Evolutionary conservation across 2,113 vertebrate genomes (phyloP).

Genomic region (Melanocharis versteri): DNA sequence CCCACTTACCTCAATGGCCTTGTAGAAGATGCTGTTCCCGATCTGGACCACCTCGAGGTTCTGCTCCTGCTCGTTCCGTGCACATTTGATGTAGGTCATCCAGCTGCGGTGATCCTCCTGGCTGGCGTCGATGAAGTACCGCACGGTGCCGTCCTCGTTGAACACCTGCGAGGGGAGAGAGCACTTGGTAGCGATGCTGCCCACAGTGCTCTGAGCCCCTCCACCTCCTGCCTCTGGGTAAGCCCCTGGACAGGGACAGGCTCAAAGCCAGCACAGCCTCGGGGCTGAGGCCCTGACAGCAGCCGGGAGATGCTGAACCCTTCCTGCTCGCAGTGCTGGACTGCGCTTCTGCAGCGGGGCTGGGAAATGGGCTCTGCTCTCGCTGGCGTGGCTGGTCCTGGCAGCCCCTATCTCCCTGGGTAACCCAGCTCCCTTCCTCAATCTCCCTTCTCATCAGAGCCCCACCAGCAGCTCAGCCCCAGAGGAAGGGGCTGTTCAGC

Average conservation of each 20-base stretch:
- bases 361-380: not conserved
- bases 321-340: not conserved
- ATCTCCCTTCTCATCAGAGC: not conserved
- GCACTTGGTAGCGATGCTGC: fast-evolving
- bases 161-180: conserved; percentile 79
- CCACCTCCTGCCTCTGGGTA: not conserved
- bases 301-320: fast-evolving
- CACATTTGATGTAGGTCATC: conserved; percentile 99
- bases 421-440: not conserved
- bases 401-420: no score
- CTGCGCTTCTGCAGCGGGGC: fast-evolving
- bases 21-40: conserved; percentile 96
- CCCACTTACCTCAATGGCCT: conserved; percentile 86
- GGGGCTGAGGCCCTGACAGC: not conserved
- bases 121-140: conserved; percentile 95
- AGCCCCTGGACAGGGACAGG: not conserved
- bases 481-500: not conserved
- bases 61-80: conserved; percentile 95
- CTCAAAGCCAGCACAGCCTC: not conserved
- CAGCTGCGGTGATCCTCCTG: conserved; percentile 97
- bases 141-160: conserved; percentile 90
- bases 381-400: not conserved
- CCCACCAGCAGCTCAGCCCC: not conserved
- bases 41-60: conserved; percentile 98
- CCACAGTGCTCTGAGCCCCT: fast-evolving